Conservation (phyloP, 1,140 invertebrate species). For the Proales similis region DNA sequence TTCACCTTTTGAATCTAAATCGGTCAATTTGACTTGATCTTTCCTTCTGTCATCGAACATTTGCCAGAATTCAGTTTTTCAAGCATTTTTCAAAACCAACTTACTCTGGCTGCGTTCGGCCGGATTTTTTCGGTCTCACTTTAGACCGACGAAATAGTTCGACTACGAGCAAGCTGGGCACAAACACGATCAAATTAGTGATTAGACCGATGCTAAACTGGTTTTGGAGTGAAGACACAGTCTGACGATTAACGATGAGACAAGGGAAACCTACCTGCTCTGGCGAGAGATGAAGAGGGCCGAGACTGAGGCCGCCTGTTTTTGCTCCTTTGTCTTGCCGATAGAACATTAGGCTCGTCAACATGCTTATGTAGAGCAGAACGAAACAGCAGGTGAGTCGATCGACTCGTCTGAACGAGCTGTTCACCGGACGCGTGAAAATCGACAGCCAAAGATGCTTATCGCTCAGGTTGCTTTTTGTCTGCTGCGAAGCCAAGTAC, state of each 20-base stretch:
- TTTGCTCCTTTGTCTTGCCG: neutral
- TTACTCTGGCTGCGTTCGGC: neutral
- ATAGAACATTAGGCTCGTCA: constrained; percentile 37
- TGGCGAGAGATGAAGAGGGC: constrained; percentile 8
- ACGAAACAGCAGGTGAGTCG: constrained; percentile 36
- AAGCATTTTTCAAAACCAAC: neutral
- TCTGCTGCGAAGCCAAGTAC: constrained; percentile 3
- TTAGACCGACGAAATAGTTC: constrained; percentile 10
- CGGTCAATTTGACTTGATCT: neutral
- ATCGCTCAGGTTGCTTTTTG: constrained; percentile 19
- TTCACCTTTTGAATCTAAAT: neutral
- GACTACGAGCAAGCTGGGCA: constrained; percentile 5
- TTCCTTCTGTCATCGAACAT: neutral
- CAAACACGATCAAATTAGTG: constrained; percentile 15
- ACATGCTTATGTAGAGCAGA: constrained; percentile 26
- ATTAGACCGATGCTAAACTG: constrained; percentile 38
- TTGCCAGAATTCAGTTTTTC: neutral
- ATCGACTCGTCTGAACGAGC: constrained; percentile 24
- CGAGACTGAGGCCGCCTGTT: neutral
- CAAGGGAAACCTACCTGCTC: constrained; percentile 23
- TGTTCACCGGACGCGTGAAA: neutral
- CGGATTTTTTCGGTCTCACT: neutral
- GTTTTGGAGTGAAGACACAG: too few species aligned
- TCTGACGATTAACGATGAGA: too few species aligned
- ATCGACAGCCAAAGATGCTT: constrained; percentile 26